A percentile compares a stretch with the other conserved stretches of the same genome.
Evolutionary conservation across 2,113 vertebrate species (phyloP).

Genomic region (Melierax canorus): DNA sequence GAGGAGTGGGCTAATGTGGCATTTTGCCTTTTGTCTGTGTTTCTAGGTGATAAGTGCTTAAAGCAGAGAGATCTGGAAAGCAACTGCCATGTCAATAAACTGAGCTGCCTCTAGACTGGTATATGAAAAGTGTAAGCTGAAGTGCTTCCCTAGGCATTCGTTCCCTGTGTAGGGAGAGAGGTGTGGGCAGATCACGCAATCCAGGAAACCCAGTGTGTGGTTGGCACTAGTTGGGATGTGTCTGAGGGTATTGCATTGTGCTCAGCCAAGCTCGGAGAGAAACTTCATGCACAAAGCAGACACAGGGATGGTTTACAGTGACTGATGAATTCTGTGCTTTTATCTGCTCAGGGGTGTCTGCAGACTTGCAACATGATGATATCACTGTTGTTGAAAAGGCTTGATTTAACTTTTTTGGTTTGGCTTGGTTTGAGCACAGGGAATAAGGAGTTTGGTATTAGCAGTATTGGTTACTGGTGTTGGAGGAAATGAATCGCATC

Average conservation of each 20-base stretch:
- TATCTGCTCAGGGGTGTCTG: not conserved
- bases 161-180: not conserved
- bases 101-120: not conserved
- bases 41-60: not conserved
- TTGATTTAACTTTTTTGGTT: not conserved
- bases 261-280: fast-evolving
- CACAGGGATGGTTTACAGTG: fast-evolving
- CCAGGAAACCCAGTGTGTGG: fast-evolving
- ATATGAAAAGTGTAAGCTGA: not conserved
- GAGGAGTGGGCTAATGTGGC: not conserved
- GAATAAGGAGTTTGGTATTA: not conserved
- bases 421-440: not conserved
- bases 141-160: not conserved
- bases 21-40: not conserved
- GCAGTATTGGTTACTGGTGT: not conserved
- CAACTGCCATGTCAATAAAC: not conserved
- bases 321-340: not conserved
- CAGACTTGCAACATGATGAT: not conserved
- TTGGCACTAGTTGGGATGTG: not conserved
- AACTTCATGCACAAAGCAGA: not conserved
- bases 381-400: not conserved
- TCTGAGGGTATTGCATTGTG: fast-evolving
- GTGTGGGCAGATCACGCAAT: not conserved
- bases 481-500: not conserved
- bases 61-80: not conserved